Evolutionary conservation across 2,888 invertebrate genomes (phyloP).

Genomic region (Cryptocephalus primarius): DNA sequence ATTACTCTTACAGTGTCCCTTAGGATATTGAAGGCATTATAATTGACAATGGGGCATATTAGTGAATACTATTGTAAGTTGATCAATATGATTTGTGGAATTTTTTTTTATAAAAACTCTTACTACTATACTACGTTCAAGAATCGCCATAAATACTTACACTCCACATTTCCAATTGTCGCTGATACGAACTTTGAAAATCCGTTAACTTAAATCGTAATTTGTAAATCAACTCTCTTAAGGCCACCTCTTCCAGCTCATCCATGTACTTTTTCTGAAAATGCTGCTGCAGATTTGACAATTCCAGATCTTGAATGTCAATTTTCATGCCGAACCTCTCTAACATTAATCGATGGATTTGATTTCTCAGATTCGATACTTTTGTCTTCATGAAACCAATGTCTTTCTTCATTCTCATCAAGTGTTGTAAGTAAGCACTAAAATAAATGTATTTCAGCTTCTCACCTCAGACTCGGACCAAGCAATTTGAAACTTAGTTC

Average conservation of each 20-base stretch:
- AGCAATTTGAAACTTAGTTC: too few species aligned
- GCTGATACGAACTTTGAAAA: slow-evolving; percentile 36
- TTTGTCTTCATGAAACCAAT: slow-evolving; percentile 52
- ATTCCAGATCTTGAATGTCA: slow-evolving; percentile 43
- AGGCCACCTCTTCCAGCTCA: slow-evolving; percentile 45
- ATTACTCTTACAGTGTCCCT: too few species aligned
- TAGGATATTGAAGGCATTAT: too few species aligned
- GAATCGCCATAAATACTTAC: slow-evolving; percentile 18
- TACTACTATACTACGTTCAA: slow-evolving; percentile 4
- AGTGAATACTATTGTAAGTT: too few species aligned
- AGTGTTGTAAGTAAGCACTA: slow-evolving; percentile 55
- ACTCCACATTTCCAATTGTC: slow-evolving; percentile 35
- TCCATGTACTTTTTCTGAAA: slow-evolving; percentile 42
- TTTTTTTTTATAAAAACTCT: too few species aligned
- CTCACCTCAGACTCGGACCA: too few species aligned
- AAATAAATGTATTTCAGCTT: slow-evolving; percentile 1
- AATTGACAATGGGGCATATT: too few species aligned
- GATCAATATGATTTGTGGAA: too few species aligned
- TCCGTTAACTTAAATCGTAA: slow-evolving; percentile 41
- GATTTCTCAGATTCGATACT: slow-evolving; percentile 45
- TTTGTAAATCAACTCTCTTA: slow-evolving; percentile 44
- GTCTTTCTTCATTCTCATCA: slow-evolving; percentile 60
- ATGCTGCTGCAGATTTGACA: slow-evolving; percentile 40
- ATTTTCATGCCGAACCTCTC: slow-evolving; percentile 47
- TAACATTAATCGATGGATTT: slow-evolving; percentile 41